A percentile compares a stretch with the other conserved stretches of the same genome.
Conservation (phyloP, 2,797 vertebrate genomes). For the Aldrovandia affinis region DNA sequence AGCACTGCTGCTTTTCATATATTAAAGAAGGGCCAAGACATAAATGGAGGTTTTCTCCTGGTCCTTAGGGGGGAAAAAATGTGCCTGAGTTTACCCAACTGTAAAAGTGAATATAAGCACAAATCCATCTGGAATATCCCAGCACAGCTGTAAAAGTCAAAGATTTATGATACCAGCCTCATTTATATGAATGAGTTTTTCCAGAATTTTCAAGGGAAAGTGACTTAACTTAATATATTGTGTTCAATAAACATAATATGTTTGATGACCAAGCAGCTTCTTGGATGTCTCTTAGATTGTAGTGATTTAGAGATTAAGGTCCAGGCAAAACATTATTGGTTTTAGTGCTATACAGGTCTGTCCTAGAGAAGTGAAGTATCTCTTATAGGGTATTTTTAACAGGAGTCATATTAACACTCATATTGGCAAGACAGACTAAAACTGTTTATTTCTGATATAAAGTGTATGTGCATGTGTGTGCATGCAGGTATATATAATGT, state of each 20-base stretch:
- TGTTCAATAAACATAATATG: conserved; percentile 31
- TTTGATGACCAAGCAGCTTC: conserved; percentile 14
- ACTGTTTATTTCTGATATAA: background rate
- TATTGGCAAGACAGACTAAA: background rate
- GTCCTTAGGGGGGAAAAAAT: conserved; percentile 37
- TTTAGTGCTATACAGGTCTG: background rate
- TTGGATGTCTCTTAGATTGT: background rate
- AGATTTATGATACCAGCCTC: conserved; percentile 61
- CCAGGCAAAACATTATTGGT: background rate
- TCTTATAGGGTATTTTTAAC: too few relatives aligned
- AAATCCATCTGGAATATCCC: conserved; percentile 58
- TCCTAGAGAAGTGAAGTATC: too few relatives aligned
- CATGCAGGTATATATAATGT: too few relatives aligned
- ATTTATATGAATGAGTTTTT: conserved; percentile 63
- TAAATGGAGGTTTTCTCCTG: conserved; percentile 38
- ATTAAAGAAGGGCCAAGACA: conserved; percentile 40
- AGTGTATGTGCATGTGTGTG: background rate
- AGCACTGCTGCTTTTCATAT: conserved; percentile 40
- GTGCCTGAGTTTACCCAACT: conserved; percentile 49
- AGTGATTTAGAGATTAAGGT: conserved; percentile 4
- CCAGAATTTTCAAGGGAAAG: conserved; percentile 44
- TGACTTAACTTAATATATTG: conserved; percentile 39
- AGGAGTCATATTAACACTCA: background rate
- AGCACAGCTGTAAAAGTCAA: conserved; percentile 57
- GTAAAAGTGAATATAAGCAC: conserved; percentile 52